Base-by-base conservation (phyloP, 35 echinoderm and acorn worm species). In the Holothuria glaberrima region DNA sequence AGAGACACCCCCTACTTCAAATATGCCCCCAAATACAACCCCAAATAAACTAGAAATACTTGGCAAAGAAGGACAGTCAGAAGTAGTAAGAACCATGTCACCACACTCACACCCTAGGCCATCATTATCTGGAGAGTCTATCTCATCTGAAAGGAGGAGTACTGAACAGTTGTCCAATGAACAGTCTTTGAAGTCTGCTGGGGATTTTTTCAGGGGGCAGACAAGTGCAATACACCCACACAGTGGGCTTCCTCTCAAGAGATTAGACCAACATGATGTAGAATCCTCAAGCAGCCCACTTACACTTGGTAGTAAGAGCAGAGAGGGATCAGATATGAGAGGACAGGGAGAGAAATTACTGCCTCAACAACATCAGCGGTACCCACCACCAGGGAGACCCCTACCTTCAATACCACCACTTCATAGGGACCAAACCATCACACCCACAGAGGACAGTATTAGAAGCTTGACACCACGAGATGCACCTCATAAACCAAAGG, bases 131-230 rank as follows among this genome's bases (percentile, higher is more conserved):
- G 10, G 44, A 10, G 44, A 46, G 44, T 46, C 44, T 5, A 46
- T 46, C 44, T 46, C 34, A 7, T 25, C 36, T 20, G 46, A 31
- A 45, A 58, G 79, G 30, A 57, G 7, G 58, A 48, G 29, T 20
- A 19, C 58, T 16, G 25, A 12, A 26, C 79, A 83, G 25, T 54
- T 83, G 28, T 48, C 79, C 12, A 50, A 41, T 16, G 79, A 83
- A 83, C 79, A 83, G 16, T 83, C 48, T 59, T 48, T 83, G 48
- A 83, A 83, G 52, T 48, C 79, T 35, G 13, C 79, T 14, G 52
- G 79, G 5, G 79, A 83, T 58, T 83, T 83, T 33, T 58, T 30
- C 9, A 44, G 79, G 20, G 30, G 79, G 22, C 29, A 83, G 41
- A 83, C 58, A 21, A 83, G 58, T 83, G 79, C 79, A 61, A 83